Evolutionary conservation across 23 tunicate species (phyloP), one percentile per base, ranked within the genome.

Genomic region (Ciona savignyi): DNA sequence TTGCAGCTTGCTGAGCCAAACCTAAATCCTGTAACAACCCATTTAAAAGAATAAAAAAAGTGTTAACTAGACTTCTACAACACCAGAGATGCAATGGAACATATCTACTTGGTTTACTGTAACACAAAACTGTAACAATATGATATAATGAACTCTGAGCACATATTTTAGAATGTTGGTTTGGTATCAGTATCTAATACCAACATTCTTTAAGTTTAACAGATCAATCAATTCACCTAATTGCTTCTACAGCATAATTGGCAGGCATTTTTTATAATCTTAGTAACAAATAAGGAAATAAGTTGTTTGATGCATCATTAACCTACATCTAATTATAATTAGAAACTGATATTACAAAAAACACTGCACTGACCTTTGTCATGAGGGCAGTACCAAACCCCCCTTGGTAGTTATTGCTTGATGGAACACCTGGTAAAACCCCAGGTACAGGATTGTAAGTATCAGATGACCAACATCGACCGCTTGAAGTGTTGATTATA

Each of bases 401-500:
- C 23, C 99, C 99, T 63, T 81, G 30, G 35, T 93, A 93, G 25
- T 86, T 63, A 42, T 86, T 93, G 33, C 88, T 86, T 72, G 88
- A 86, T 2, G 99, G 99, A 22, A 94, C 95, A 20, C 90, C 90
- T 21, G 78, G 85, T 35, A 94, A 68, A 0, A 94, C 95, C 0
- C 99, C 99, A 42, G 99, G 99, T 0, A 94, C 99, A 0, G 99
- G 99, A 60, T 94, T 94, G 78, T 94, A 94, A 23, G 99, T 94
- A 60, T 94, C 99, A 0, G 91, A 84, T 25, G 99, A 83, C 99
- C 99, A 94, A 71, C 99, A 94, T 1, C 99, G 83, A 25, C 99
- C 99, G 65, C 98, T 81, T 4, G 99, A 83, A 2, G 90, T 77
- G 69, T 83, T 83, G 15, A 94, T 56, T 33, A 94, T 94, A 22